A percentile compares a stretch with the other conserved stretches of the same genome.
phyloP scores from a whole-genome alignment of 2,888 invertebrate species.

The Ditula angustiorana region DNA sequence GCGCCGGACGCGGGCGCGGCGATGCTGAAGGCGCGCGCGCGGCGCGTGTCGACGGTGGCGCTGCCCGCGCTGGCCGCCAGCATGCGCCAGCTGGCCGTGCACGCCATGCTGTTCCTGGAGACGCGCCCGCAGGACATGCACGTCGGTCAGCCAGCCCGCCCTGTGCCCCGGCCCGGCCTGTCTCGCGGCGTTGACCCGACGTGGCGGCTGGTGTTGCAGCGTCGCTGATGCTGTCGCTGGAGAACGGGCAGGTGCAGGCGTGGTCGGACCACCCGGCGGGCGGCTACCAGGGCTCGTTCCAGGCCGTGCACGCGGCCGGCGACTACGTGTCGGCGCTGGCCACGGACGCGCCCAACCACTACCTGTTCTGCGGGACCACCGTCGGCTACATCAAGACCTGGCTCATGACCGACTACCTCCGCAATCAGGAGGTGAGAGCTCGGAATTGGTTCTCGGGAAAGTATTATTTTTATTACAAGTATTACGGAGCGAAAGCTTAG shows the following conservation, averaged over 20 bases:
- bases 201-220: no score
- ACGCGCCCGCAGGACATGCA: conserved; percentile 76
- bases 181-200: no score
- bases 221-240: conserved; percentile 89
- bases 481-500: background rate
- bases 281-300: conserved; percentile 89
- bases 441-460: no score
- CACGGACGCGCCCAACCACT: conserved; percentile 89
- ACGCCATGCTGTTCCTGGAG: conserved; percentile 88
- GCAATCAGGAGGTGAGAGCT: conserved; percentile 69
- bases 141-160: conserved; percentile 60
- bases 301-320: conserved; percentile 88
- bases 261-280: conserved; percentile 93
- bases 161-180: no score
- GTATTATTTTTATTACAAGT: no score
- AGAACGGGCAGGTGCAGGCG: conserved; percentile 91
- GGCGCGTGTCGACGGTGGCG: conserved; percentile 71
- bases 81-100: conserved; percentile 85
- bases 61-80: conserved; percentile 69
- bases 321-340: conserved; percentile 89
- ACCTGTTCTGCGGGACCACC: conserved; percentile 89
- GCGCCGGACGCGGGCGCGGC: conserved; percentile 57
- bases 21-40: conserved; percentile 67
- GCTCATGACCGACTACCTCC: conserved; percentile 89
- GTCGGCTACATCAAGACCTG: conserved; percentile 93